These are phyloP conservation scores for Orchestes rusci DNA, from an alignment of 2,888 invertebrate species.

Conservation along the genomic window DNA sequence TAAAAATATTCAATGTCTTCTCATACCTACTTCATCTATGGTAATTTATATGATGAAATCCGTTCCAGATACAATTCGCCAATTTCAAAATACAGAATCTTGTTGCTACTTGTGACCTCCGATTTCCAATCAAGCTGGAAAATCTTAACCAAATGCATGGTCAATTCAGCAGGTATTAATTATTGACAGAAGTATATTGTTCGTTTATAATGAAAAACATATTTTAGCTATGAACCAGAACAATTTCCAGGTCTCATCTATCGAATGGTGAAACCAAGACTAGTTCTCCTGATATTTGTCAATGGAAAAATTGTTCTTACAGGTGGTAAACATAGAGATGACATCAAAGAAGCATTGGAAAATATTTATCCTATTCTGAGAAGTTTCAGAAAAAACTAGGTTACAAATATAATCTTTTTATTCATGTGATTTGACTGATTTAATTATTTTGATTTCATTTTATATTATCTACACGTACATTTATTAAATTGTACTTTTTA, in stretches of 20 bases:
- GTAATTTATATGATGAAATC: not conserved
- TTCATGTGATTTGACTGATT: not conserved
- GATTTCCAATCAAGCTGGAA: slow-evolving; percentile 67
- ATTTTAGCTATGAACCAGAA: slow-evolving; percentile 88
- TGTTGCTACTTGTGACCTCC: slow-evolving; percentile 67
- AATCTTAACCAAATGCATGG: slow-evolving; percentile 67
- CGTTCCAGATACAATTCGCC: slow-evolving; percentile 62
- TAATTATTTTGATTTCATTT: too few species aligned
- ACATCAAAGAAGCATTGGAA: slow-evolving; percentile 88
- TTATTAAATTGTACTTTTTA: not conserved
- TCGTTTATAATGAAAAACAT: not conserved
- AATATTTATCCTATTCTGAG: slow-evolving; percentile 93
- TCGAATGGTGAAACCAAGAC: slow-evolving; percentile 91
- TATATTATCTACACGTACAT: too few species aligned
- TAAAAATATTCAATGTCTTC: too few species aligned
- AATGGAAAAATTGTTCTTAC: slow-evolving; percentile 99
- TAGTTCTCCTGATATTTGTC: slow-evolving; percentile 95
- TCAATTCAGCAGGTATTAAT: slow-evolving; percentile 49
- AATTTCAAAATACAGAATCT: slow-evolving; percentile 76
- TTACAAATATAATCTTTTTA: not conserved
- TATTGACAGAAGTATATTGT: not conserved
- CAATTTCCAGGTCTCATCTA: slow-evolving; percentile 98
- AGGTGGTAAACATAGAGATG: slow-evolving; percentile 86
- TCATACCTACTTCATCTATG: too few species aligned
- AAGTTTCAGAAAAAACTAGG: slow-evolving; percentile 76